Evolutionary conservation across 2,888 invertebrate genomes (phyloP).

Genomic region (Cephus pygmeus): DNA sequence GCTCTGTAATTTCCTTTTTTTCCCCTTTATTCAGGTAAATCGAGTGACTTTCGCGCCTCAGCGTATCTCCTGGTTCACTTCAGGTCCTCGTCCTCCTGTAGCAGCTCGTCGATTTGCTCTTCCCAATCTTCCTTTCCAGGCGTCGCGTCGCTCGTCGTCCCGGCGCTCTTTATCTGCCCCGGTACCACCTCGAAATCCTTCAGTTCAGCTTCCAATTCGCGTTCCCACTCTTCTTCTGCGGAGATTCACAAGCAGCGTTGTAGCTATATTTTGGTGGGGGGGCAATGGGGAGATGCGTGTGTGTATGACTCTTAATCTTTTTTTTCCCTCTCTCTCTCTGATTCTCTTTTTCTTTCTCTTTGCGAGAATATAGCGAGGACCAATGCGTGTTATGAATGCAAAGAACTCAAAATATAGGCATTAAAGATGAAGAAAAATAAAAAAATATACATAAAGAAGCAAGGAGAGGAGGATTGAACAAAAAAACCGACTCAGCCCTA

Average conservation of each 20-base stretch:
- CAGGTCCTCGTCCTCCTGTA: constrained; percentile 72
- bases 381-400: neutral
- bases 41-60: constrained; percentile 1
- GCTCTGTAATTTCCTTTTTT: neutral
- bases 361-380: neutral
- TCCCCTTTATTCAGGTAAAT: neutral
- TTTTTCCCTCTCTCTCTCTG: constrained; percentile 3
- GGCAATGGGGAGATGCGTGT: constrained; percentile 45
- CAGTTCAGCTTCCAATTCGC: constrained; percentile 93
- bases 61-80: constrained; percentile 64
- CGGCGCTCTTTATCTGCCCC: constrained; percentile 55
- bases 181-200: constrained; percentile 94
- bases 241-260: constrained; percentile 63
- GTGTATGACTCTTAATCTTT: constrained; percentile 11
- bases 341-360: neutral
- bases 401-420: neutral
- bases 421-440: neutral
- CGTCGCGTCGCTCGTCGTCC: constrained; percentile 15
- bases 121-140: constrained; percentile 73
- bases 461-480: neutral
- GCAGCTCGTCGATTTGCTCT: constrained; percentile 77
- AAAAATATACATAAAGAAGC: neutral
- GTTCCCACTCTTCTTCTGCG: constrained; percentile 93
- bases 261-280: constrained; percentile 53
- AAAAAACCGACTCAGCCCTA: neutral